A percentile compares a stretch with the other conserved stretches of the same genome.
These are phyloP conservation scores for Cinara cedri DNA, from an alignment of 2,888 invertebrate species.

Conservation along the genomic window DNA sequence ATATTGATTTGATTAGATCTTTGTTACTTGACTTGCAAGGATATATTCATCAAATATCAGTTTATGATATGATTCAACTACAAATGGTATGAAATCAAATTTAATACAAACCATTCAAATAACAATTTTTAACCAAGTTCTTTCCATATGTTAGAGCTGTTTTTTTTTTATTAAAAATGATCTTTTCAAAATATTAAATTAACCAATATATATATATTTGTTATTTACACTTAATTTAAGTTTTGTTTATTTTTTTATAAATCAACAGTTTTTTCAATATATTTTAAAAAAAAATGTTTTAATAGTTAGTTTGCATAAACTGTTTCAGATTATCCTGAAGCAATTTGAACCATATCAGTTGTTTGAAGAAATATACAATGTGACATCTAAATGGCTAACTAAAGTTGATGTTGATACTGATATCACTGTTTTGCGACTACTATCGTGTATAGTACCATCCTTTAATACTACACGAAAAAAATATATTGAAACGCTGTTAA, in stretches of 20 bases:
- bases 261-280: too few species aligned
- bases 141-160: too few species aligned
- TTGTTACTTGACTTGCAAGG: conserved; percentile 40
- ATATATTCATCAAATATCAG: neutral
- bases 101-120: neutral
- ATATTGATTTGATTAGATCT: conserved; percentile 34
- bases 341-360: conserved; percentile 49
- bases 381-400: conserved; percentile 38
- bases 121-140: too few species aligned
- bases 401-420: conserved; percentile 37
- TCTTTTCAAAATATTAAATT: too few species aligned
- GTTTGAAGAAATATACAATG: conserved; percentile 45
- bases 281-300: neutral
- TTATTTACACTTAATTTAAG: neutral
- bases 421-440: conserved; percentile 27
- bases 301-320: neutral
- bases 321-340: conserved; percentile 47
- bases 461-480: conserved; percentile 13
- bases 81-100: conserved; percentile 42
- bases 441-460: conserved; percentile 46
- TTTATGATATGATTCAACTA: conserved; percentile 49
- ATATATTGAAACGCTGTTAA: conserved; percentile 18
- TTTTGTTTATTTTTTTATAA: neutral
- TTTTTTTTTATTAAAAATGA: too few species aligned
- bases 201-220: too few species aligned